Percentiles rank a stretch among this genome's conserved stretches.
Evolutionary conservation across 2,888 invertebrate genomes (phyloP).

Genomic region (Cetonia aurata): DNA sequence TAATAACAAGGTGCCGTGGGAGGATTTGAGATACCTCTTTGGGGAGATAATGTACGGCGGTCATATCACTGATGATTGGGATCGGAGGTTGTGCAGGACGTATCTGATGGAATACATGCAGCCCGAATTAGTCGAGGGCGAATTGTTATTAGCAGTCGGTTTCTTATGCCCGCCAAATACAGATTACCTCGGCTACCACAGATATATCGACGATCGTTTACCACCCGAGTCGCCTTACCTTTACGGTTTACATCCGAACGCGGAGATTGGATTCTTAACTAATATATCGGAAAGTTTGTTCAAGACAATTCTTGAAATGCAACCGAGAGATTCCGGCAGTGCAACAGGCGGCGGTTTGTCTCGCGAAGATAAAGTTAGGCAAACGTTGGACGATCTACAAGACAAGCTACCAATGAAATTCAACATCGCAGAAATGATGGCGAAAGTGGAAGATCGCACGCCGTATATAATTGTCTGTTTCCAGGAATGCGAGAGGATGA

Average conservation of each 20-base stretch:
- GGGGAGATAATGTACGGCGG: conserved; percentile 99
- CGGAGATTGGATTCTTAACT: conserved; percentile 94
- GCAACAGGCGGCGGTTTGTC: conserved; percentile 78
- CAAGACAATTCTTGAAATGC: conserved; percentile 88
- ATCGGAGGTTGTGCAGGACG: conserved; percentile 86
- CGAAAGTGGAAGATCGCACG: conserved; percentile 88
- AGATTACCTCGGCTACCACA: conserved; percentile 89
- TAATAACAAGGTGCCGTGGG: conserved; percentile 91
- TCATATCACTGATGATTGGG: conserved; percentile 98
- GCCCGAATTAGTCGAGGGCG: conserved; percentile 89
- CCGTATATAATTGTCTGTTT: conserved; percentile 93
- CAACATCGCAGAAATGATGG: conserved; percentile 86
- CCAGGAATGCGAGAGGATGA: conserved; percentile 97
- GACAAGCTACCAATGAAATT: conserved; percentile 93
- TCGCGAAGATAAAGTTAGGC: conserved; percentile 84
- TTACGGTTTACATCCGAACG: conserved; percentile 94
- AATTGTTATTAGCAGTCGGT: conserved; percentile 83
- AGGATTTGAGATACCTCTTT: conserved; percentile 92
- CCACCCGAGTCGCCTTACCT: conserved; percentile 91
- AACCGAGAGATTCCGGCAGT: conserved; percentile 85
- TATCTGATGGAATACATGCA: conserved; percentile 91
- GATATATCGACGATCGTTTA: conserved; percentile 87
- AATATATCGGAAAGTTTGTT: conserved; percentile 88
- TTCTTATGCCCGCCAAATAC: conserved; percentile 90
- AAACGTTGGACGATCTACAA: conserved; percentile 84